Percentiles rank a stretch among this genome's conserved stretches.
These are phyloP conservation scores for Lycopodina hypogea DNA, from an alignment of 37 sponge, comb jelly and placozoan species.

Conservation along the genomic window DNA sequence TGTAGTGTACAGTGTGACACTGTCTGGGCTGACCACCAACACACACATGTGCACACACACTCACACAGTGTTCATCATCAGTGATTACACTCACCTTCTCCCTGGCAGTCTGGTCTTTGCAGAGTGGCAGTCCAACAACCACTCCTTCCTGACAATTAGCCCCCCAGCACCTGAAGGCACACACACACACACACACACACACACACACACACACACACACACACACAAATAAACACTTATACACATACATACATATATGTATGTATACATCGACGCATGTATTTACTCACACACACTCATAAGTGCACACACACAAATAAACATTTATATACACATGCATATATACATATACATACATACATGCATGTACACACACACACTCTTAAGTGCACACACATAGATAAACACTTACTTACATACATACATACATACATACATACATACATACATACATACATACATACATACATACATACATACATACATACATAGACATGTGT, in stretches of 20 bases:
- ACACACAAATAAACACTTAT: background rate
- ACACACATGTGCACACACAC: no score
- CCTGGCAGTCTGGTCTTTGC: conserved; percentile 54
- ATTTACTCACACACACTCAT: no score
- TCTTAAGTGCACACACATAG: background rate
- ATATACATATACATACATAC: background rate
- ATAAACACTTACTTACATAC: conserved; percentile 10
- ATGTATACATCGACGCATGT: background rate
- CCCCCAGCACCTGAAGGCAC: no score
- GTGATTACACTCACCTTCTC: conserved; percentile 25
- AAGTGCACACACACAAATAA: background rate
- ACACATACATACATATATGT: background rate
- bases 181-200: background rate
- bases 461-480: conserved; percentile 35
- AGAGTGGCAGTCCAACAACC: conserved; percentile 64
- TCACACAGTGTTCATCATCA: background rate
- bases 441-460: conserved; percentile 51
- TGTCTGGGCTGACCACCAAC: no score
- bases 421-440: conserved; percentile 22
- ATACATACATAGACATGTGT: conserved; percentile 1
- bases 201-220: background rate
- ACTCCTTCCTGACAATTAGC: conserved; percentile 71
- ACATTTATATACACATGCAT: background rate
- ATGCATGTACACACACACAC: background rate
- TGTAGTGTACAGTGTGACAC: no score